A percentile compares a stretch with the other conserved stretches of the same genome.
Evolutionary conservation across 2,113 vertebrate species (phyloP).

Genomic region (Pseudopipra pipra): DNA sequence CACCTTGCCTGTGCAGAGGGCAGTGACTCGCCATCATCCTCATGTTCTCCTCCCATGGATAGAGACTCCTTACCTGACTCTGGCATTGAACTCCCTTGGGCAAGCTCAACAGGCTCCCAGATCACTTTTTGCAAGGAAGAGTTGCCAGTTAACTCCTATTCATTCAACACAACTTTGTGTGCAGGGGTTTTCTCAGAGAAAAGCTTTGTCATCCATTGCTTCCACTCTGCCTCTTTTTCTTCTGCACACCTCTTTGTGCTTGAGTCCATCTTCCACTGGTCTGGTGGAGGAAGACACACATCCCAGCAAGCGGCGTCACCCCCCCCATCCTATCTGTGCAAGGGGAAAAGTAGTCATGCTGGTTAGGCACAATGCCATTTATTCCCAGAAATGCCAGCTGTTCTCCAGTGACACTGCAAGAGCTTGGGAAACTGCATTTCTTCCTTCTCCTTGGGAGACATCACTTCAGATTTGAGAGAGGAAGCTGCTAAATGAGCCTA

Average conservation of each 20-base stretch:
- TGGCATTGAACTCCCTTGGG: not conserved
- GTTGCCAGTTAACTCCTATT: not conserved
- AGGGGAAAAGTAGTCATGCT: not conserved
- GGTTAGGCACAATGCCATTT: not conserved
- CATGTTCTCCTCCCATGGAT: fast-evolving
- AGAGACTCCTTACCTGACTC: not conserved
- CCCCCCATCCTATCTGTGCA: not conserved
- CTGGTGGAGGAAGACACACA: not conserved
- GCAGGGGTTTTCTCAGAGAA: not conserved
- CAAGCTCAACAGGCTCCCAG: not conserved
- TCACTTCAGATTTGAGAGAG: not conserved
- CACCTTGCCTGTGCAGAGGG: not conserved
- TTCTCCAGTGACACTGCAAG: not conserved
- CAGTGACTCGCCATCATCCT: not conserved
- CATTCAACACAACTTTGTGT: fast-evolving
- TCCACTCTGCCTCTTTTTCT: not conserved
- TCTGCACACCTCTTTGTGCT: not conserved
- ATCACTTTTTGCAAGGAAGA: not conserved
- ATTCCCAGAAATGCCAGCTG: not conserved
- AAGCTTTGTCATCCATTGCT: not conserved
- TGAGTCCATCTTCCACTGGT: not conserved
- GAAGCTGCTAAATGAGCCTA: not conserved
- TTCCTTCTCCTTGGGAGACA: not conserved
- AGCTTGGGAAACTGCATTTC: not conserved
- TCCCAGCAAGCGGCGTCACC: not conserved